Evolutionary conservation across 2,888 invertebrate genomes (phyloP), one percentile per base, ranked within the genome.

Genomic region (Aspidiotus destructor): DNA sequence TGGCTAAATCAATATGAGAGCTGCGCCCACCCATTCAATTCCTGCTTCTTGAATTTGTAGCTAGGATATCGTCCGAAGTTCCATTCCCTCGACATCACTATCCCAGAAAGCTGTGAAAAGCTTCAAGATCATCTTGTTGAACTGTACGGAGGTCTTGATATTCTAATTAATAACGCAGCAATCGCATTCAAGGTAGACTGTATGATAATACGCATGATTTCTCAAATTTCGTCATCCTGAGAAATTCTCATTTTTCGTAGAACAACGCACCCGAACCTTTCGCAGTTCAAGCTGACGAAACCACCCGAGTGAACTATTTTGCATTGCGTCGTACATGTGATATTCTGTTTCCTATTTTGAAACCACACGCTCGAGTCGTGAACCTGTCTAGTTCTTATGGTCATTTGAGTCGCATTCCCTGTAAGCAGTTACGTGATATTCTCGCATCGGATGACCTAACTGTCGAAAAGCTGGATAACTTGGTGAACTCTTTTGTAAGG

Each of bases 101-200:
- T 85, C 72, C 76, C 77, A 44, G 76, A 77, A 2, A 88, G 87
- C 73, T 77, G 88, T 8, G 77, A 81, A 62, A 76, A 72, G 6
- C 84, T 88, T 71, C 79, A 80, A 10, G 81, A 85, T 72, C 82
- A 82, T 73, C 75, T 89, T 2, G 79, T 83, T 73, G 76, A 78
- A 16, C 82, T 81, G 41, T 81, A 88, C 74, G 85, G 83, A 1
- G 86, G 87, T 0, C 77, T 89, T 6, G 88, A 89, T 77, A 75
- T 89, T 62, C 79, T 89, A 55, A 81, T 89, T 0, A 89, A 89
- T 74, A 89, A 89, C 76, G 89, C 89, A 8, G 88, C 84, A 0
- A 86, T 87, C 67, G 85, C 86, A 0, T 88, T 83, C 74, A 85
- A 84, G 75, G 79, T 79, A 28, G 28, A n/a, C n/a, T n/a, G 28